Evolutionary conservation across 2,113 vertebrate species (phyloP), one percentile per base, ranked within the genome.

Genomic region (Echinops telfairi): DNA sequence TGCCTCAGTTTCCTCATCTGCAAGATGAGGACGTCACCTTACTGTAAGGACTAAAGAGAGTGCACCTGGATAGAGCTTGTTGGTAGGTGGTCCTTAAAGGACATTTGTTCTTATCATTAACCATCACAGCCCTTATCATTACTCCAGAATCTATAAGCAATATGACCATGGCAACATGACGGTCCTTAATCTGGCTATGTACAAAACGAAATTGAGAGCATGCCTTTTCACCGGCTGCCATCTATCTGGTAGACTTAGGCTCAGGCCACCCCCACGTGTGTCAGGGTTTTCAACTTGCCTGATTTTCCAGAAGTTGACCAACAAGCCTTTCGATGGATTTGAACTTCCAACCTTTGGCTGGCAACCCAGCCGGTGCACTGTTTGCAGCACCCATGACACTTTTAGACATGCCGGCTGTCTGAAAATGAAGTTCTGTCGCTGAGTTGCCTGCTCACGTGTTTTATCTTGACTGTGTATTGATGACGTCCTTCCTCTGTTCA

Each of bases 1-100:
- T 29, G 84, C 64, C 75, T 93, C 43, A 8, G 87, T 83, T 83
- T 90, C 92, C 92, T 75, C 43, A 15, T 66, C 47, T n/a, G 58
- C 66, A 68, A 43, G 53, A 57, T 33, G 80, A 89, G 86, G 80
- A 33, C 58, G n/a, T n/a, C 93, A 29, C 79, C 60, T 31, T 88
- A 64, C 3, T 22, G 53, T 79, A 58, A 60, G 23, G n/a, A n/a
- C 83, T 33, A 12, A 62, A 82, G 57, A 75, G 62, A 80, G 0
- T 70, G n/a, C 1, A 12, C 1, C 11, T 38, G 25, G 23, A 53
- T 22, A 3, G 20, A 66, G 23, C 22, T 25, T 66, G 25, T 36
- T 38, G 60, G 47, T 27, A 47, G 76, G 81, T 83, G 64, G 2
- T 70, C 16, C 16, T 19, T 33, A 86, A 81, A 62, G 29, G 29